These are phyloP conservation scores for Uria lomvia DNA, from an alignment of 2,113 vertebrate species.

Conservation along the genomic window DNA sequence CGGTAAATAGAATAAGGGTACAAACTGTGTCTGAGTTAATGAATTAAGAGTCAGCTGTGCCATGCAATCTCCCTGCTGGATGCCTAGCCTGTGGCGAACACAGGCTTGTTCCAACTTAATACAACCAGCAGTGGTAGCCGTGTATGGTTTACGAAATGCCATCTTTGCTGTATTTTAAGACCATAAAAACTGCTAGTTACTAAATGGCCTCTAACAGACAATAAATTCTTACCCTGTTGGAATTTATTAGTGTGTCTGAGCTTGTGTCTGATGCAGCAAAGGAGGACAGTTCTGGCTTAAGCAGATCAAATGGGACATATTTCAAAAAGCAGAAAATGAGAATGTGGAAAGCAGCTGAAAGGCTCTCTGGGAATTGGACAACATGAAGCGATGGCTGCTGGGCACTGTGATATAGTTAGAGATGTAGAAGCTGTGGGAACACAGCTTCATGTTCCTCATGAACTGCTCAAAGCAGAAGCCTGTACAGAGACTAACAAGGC, in stretches of 20 bases:
- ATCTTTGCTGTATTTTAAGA: not conserved
- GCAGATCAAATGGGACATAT: not conserved
- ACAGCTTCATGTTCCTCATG: not conserved
- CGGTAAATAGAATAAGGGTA: not conserved
- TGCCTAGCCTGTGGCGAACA: not conserved
- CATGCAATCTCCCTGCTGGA: not conserved
- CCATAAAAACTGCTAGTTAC: not conserved
- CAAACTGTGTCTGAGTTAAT: not conserved
- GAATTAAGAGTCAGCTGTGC: not conserved
- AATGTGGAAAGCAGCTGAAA: not conserved
- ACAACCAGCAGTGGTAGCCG: not conserved
- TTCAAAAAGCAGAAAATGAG: not conserved
- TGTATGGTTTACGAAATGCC: not conserved
- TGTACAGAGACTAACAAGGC: not conserved
- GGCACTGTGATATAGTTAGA: not conserved
- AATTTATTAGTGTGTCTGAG: not conserved
- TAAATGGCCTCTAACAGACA: not conserved
- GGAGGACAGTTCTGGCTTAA: not conserved
- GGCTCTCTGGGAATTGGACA: not conserved
- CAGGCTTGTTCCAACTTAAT: not conserved
- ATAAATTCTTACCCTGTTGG: not conserved
- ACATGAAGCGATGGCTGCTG: not conserved
- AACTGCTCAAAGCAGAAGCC: not conserved
- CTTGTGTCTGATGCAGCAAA: not conserved
- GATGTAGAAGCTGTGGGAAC: not conserved